These are phyloP conservation scores for Camptogramma bilineatum DNA, from an alignment of 2,888 invertebrate genomes.

Conservation along the genomic window DNA sequence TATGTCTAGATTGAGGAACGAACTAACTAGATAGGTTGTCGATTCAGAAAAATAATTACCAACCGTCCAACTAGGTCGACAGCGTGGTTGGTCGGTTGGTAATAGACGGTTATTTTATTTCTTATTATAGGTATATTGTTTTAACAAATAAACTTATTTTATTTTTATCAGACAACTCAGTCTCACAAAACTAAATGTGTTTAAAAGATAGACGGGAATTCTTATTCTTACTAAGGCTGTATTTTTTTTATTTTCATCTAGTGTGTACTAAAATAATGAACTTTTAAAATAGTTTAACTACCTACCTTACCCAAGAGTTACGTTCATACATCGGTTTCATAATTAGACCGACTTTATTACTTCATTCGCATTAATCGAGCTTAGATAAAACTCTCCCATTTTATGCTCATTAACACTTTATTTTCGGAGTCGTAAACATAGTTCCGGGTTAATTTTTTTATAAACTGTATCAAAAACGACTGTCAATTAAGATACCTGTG, in stretches of 20 bases:
- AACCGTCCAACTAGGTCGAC: too few relatives aligned
- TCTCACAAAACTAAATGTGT: too few relatives aligned
- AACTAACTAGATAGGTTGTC: too few relatives aligned
- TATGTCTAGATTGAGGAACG: too few relatives aligned
- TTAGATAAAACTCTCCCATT: constrained; percentile 29
- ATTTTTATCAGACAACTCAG: too few relatives aligned
- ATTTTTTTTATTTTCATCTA: neutral
- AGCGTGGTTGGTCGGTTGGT: too few relatives aligned
- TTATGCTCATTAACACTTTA: constrained; percentile 26
- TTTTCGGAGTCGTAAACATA: constrained; percentile 25
- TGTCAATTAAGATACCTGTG: neutral
- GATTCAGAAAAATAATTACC: too few relatives aligned
- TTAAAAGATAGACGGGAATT: neutral
- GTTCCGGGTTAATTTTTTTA: constrained; percentile 11
- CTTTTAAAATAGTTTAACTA: constrained; percentile 18
- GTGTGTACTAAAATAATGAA: neutral
- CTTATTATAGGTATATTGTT: too few relatives aligned
- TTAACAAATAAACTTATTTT: too few relatives aligned
- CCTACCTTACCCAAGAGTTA: constrained; percentile 4
- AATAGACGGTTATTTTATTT: too few relatives aligned
- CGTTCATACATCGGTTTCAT: constrained; percentile 20
- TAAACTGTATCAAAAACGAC: constrained; percentile 1
- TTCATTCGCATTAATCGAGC: constrained; percentile 24
- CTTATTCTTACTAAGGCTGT: neutral
- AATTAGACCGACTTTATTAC: constrained; percentile 26